Evolutionary conservation across 2,113 vertebrate species (phyloP).

Genomic region (Opisthocomus hoazin): DNA sequence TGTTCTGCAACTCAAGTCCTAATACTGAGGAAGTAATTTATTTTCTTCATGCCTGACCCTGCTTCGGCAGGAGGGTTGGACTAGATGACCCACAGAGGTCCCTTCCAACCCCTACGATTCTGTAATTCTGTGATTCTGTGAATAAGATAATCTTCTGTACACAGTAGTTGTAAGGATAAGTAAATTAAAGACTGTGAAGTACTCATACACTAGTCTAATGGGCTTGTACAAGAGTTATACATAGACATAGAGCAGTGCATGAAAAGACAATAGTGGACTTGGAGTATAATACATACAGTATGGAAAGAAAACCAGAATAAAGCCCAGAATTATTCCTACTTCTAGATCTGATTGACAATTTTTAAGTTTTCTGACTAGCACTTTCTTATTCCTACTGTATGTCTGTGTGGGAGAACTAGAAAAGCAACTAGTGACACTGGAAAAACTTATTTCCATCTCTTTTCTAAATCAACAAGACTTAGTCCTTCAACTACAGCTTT

Average conservation of each 20-base stretch:
- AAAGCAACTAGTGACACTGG: neutral
- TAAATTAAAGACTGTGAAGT: neutral
- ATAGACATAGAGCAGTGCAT: neutral
- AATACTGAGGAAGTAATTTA: neutral
- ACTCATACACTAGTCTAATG: neutral
- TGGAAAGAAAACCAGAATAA: neutral
- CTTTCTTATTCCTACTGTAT: neutral
- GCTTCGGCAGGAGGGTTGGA: too few relatives aligned
- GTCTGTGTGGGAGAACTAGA: neutral
- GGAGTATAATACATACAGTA: neutral
- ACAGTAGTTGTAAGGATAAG: neutral
- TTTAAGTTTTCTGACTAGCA: neutral
- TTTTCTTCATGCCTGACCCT: neutral
- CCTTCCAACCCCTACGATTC: too few relatives aligned
- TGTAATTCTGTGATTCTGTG: too few relatives aligned
- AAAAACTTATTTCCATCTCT: neutral
- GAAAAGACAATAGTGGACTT: neutral
- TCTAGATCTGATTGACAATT: neutral
- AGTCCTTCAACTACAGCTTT: neutral
- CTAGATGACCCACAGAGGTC: too few relatives aligned
- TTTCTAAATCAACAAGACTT: neutral
- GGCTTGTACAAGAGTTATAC: neutral
- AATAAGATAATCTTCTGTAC: too few relatives aligned
- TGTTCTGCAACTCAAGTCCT: neutral
- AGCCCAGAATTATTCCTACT: neutral